phyloP scores from a whole-genome alignment of 2,113 vertebrate species.

The Tretioscincus oriximinensis region DNA sequence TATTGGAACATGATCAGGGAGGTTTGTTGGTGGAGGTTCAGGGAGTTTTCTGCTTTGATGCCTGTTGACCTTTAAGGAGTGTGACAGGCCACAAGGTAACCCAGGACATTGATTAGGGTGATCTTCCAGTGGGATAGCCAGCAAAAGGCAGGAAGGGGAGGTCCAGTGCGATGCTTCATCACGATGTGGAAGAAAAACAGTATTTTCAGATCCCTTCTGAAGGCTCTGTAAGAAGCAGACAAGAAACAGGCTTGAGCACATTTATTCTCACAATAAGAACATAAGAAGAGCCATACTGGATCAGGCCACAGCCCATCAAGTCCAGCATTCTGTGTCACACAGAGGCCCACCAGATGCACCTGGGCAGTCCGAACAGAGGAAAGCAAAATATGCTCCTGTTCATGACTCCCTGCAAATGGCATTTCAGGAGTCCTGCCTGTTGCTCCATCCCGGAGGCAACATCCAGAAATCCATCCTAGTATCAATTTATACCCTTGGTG shows the following conservation, averaged over 20 bases:
- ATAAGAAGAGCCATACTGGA: too few relatives aligned
- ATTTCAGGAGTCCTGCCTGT: too few relatives aligned
- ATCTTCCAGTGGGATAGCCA: not conserved
- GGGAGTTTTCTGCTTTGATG: not conserved
- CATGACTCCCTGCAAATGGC: too few relatives aligned
- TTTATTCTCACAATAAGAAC: not conserved
- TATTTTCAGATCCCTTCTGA: slow-evolving; percentile 8
- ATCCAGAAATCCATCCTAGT: too few relatives aligned
- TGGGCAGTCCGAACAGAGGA: too few relatives aligned
- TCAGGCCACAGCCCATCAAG: too few relatives aligned
- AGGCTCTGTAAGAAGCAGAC: slow-evolving; percentile 1
- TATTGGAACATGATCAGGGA: not conserved
- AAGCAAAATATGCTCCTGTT: too few relatives aligned
- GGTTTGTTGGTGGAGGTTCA: not conserved
- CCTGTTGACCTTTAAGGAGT: not conserved
- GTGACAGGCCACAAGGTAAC: not conserved
- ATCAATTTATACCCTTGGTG: too few relatives aligned
- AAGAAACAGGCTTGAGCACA: not conserved
- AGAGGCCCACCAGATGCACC: too few relatives aligned
- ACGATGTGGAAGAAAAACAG: not conserved
- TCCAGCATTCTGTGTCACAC: too few relatives aligned
- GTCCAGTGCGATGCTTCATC: not conserved
- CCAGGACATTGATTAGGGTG: not conserved
- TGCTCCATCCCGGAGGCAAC: too few relatives aligned
- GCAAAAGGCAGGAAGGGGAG: not conserved